Base-by-base conservation (phyloP, 2,113 vertebrate genomes). In the Physeter macrocephalus region DNA sequence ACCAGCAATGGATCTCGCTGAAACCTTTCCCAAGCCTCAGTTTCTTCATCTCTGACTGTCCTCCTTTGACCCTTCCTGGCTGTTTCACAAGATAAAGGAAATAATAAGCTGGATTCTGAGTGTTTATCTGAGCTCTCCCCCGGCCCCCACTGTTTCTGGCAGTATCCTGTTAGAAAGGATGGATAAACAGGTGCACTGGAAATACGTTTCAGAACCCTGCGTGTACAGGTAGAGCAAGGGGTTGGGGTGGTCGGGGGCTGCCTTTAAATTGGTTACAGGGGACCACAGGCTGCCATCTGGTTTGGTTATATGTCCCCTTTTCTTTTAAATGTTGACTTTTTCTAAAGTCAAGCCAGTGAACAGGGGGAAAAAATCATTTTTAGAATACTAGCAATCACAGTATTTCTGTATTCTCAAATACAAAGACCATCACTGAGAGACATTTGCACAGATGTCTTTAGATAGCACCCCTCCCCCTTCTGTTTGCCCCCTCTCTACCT, bases 191-290 rank as follows among this genome's bases (percentile, higher is more conserved):
- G 29, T 23, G 29, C 27, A 18, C 23, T 41, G 21, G 27, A n/a
- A 34, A 6, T 36, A 2, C 1, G 29, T 80, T 69, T 54, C 49
- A 14, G 17, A 49, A 4, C 8, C 9, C 7, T 52, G 12, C 2
- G 15, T 13, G 0, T 29, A 2, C n/a, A 36, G 4, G 3, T 5
- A 14, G 72, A 71, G 25, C 21, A 8, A 14, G 0, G 2, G 2
- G 34, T 49, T 2, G 29, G 29, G 29, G 29, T 2, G 1, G 2
- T 0, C 27, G 13, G 10, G 27, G 21, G 13, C 69, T 10, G 43
- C 49, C 64, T 75, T 80, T 15, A 8, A 25, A 5, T 11, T 39
- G 36, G 66, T 57, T n/a, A 8, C 20, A 2, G 10, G 3, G 27
- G 1, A 52, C 46, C 75, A 31, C 23, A 2, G 4, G 21, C 31